phyloP scores from a whole-genome alignment of 2,888 invertebrate species.

The Troides aeacus region DNA sequence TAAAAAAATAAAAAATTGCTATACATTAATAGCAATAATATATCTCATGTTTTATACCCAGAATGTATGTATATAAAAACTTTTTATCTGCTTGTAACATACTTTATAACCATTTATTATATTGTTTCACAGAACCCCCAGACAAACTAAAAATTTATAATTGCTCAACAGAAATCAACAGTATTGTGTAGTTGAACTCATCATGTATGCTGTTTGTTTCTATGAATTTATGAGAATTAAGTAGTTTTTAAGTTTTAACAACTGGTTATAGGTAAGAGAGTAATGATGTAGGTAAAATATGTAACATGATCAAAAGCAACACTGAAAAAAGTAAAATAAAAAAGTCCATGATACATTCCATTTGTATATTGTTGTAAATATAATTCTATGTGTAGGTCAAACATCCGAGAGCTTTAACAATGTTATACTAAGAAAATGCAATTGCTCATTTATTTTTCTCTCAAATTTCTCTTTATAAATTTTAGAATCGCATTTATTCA shows the following conservation, averaged over 20 bases:
- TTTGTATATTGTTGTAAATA: slow-evolving; percentile 71
- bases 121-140: neutral
- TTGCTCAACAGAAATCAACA: slow-evolving; percentile 62
- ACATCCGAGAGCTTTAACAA: slow-evolving; percentile 71
- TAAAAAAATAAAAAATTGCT: no score
- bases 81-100: neutral
- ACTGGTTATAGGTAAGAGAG: slow-evolving; percentile 56
- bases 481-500: slow-evolving; percentile 60
- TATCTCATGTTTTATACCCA: neutral
- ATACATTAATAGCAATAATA: neutral
- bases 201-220: slow-evolving; percentile 52
- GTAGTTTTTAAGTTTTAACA: slow-evolving; percentile 33
- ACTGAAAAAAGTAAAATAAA: slow-evolving; percentile 37
- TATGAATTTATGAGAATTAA: slow-evolving; percentile 43
- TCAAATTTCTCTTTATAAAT: slow-evolving; percentile 40
- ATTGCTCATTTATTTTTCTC: slow-evolving; percentile 68
- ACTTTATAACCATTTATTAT: neutral
- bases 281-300: slow-evolving; percentile 65
- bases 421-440: slow-evolving; percentile 59
- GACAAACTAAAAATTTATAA: slow-evolving; percentile 32
- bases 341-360: slow-evolving; percentile 78
- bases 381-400: slow-evolving; percentile 54
- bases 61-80: neutral
- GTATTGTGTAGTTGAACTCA: slow-evolving; percentile 64
- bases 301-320: slow-evolving; percentile 58